Base-by-base conservation (phyloP, 2,888 invertebrate species). In the Dicycla oo region DNA sequence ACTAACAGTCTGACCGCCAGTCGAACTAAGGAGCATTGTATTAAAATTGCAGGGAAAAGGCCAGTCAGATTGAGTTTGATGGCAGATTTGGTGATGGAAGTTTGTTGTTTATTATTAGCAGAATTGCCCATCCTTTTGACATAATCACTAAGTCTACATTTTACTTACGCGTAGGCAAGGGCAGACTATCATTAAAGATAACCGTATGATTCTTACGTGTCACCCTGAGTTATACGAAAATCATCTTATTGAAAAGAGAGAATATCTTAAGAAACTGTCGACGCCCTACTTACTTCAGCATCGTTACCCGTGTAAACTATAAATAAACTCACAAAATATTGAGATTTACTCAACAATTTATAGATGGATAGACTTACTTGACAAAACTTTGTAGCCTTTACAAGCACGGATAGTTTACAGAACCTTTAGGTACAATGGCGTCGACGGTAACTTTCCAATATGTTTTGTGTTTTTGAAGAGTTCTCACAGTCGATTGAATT, bases 401-500 rank as follows among this genome's bases (percentile, higher is more conserved):
- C 34, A 57, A 56, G 11, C 38, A 11, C 47, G 18, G 58, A 40
- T 76, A 76, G 65, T 75, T 75, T 63, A 51, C 40, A 58, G 18
- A 61, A 49, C 23, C 58, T 23, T 26, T 7, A 15, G 3, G 1
- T 47, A 76, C 73, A 65, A 72, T 54, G 15, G 56, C 62, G 20
- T 7, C 51, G 45, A 3, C 51, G 15, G 54, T 7, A 49, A 62
- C 18, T 63, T 76, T 43, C 38, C 23, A 40, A 66, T 53, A 65
- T 30, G 66, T 60, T 71, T 72, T 56, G 34, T 47, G 13, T 64
- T 75, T 40, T 47, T 56, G 34, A 60, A 64, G 43, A 62, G 45
- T 47, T 43, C 3, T 76, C 45, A 53, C 77, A 67, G 49, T 76
- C 51, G 71, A 56, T 47, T 56, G 54, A 54, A 20, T 66, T 64